These are phyloP conservation scores for Heptranchias perlo DNA, from an alignment of 2,113 vertebrate species.

Conservation along the genomic window DNA sequence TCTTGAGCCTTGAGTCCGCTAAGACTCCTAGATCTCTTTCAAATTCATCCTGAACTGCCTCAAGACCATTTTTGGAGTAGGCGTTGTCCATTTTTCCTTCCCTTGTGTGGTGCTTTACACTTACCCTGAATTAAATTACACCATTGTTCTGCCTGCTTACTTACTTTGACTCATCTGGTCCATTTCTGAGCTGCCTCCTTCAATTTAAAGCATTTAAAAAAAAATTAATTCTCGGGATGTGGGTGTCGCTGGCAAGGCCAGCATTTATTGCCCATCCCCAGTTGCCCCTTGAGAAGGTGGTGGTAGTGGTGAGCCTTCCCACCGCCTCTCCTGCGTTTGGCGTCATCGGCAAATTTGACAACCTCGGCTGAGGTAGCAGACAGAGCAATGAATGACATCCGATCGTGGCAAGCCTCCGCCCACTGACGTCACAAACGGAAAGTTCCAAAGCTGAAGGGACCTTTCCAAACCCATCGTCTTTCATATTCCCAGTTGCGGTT, in stretches of 20 bases:
- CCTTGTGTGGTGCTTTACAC: too few relatives aligned
- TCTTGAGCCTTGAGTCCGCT: background rate
- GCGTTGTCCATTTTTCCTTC: too few relatives aligned
- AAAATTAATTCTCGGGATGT: too few relatives aligned
- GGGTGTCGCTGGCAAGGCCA: too few relatives aligned
- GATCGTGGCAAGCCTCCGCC: background rate
- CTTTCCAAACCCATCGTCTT: background rate
- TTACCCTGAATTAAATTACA: too few relatives aligned
- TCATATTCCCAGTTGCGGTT: background rate
- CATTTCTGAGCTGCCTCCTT: too few relatives aligned
- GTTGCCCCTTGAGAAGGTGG: background rate
- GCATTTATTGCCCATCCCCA: background rate
- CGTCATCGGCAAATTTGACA: background rate
- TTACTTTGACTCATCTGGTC: too few relatives aligned
- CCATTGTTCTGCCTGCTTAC: too few relatives aligned
- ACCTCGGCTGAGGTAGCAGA: background rate
- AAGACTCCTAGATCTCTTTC: background rate
- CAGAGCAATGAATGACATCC: background rate
- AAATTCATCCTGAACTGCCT: background rate
- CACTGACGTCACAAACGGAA: background rate
- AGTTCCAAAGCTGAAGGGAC: constrained; percentile 5
- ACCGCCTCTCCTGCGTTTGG: background rate
- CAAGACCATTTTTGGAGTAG: background rate
- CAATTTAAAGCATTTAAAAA: too few relatives aligned
- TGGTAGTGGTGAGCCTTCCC: background rate